phyloP scores from a whole-genome alignment of 1,140 invertebrate species.

The Oedothorax gibbosus region DNA sequence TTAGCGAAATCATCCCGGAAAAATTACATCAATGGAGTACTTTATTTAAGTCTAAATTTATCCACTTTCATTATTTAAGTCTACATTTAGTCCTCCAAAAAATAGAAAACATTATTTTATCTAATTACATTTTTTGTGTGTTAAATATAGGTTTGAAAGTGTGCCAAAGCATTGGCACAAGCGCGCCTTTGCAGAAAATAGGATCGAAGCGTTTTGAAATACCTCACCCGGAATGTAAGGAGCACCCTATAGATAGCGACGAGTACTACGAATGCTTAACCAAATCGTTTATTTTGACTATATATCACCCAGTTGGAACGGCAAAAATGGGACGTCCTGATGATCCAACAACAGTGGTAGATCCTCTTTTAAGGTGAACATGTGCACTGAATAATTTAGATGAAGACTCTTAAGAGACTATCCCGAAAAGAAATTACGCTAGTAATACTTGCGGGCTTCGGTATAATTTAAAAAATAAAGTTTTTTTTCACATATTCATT shows the following conservation, averaged over 20 bases:
- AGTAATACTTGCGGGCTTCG: no score
- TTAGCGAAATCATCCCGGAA: no score
- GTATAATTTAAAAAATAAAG: no score
- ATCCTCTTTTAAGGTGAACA: slow-evolving; percentile 73
- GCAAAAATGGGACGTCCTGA: slow-evolving; percentile 80
- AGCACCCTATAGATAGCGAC: slow-evolving; percentile 79
- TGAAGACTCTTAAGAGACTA: no score
- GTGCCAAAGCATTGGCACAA: slow-evolving; percentile 73
- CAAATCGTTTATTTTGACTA: slow-evolving; percentile 79
- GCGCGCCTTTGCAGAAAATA: slow-evolving; percentile 72
- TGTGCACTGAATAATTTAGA: neutral
- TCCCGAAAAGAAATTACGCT: neutral
- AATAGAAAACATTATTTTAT: no score
- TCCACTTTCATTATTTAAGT: no score
- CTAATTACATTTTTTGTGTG: neutral
- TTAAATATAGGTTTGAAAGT: slow-evolving; percentile 72
- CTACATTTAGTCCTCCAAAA: no score
- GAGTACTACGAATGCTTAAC: slow-evolving; percentile 81
- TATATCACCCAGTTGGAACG: slow-evolving; percentile 79
- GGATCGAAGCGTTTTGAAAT: slow-evolving; percentile 43
- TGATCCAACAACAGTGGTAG: slow-evolving; percentile 81
- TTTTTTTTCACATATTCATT: no score
- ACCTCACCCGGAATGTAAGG: slow-evolving; percentile 79
- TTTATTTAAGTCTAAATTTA: no score
- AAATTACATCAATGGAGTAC: no score